Evolutionary conservation across 2,888 invertebrate species (phyloP), one percentile per base, ranked within the genome.

Genomic region (Mythimna loreyi): DNA sequence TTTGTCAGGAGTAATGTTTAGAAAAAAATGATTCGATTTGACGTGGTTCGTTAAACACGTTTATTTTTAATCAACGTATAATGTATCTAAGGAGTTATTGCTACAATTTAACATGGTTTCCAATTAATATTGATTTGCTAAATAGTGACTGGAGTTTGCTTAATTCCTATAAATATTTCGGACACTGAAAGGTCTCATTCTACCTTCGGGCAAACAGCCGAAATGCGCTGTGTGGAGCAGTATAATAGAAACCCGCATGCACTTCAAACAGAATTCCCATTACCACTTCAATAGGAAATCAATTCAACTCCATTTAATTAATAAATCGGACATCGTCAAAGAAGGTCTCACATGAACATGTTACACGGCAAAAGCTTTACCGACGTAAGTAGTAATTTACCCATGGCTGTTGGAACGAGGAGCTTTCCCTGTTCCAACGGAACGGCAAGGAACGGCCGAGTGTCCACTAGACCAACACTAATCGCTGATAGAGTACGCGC

Each of bases 401-500:
- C 86, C 86, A 85, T 83, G 84, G 82, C 82, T 85, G 7, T 45
- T 45, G 43, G n/a, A 45, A 45, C 43, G 19, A n/a, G n/a, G 85
- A 82, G 84, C 82, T 83, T 43, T 19, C 83, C 84, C 83, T 84
- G 81, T 81, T 84, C 85, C 82, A 86, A 83, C 85, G 86, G 89
- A 86, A 84, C 85, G 86, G 89, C 89, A 90, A 91, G 92, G 89
- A 91, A 80, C 82, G 90, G 89, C 89, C 90, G 89, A 88, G 90
- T 89, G 90, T 90, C 91, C 93, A 93, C 87, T 88, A 93, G 94
- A 94, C 93, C 95, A 94, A 92, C 91, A 92, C 93, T 95, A 95
- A 95, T 95, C 94, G 94, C 90, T 94, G 94, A 95, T 94, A 93
- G 94, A 95, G 93, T 91, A 90, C 92, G 91, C 88, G 92, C 91